phyloP scores from a whole-genome alignment of 1,140 invertebrate species.

The Rhopalosiphum padi region DNA sequence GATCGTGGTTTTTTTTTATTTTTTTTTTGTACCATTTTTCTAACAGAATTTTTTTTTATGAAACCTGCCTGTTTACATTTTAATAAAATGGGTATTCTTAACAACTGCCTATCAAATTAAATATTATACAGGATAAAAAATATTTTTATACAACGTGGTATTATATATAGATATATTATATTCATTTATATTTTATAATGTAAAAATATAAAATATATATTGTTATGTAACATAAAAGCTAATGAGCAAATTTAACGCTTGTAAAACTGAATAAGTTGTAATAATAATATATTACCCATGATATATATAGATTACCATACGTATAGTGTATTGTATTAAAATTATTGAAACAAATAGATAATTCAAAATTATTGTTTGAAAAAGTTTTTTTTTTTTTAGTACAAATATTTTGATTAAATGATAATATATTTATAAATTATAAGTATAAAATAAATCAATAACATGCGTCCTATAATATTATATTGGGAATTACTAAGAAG shows the following conservation, averaged over 20 bases:
- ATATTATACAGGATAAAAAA: not conserved
- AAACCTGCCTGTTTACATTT: not conserved
- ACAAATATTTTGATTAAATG: too few relatives aligned
- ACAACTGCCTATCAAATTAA: not conserved
- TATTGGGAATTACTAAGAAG: too few relatives aligned
- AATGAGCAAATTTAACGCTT: not conserved
- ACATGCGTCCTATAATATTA: too few relatives aligned
- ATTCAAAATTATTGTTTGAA: too few relatives aligned
- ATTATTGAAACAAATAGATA: not conserved
- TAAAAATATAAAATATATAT: not conserved
- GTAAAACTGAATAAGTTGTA: not conserved
- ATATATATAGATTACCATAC: too few relatives aligned
- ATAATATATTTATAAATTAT: too few relatives aligned
- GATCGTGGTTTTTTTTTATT: not conserved
- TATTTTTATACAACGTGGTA: not conserved
- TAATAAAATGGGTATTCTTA: slow-evolving; percentile 1
- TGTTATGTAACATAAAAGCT: not conserved
- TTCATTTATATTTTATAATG: not conserved
- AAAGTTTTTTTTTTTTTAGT: too few relatives aligned
- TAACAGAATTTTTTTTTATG: not conserved
- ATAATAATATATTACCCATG: not conserved
- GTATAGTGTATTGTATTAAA: not conserved
- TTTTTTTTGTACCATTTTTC: not conserved
- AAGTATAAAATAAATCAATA: too few relatives aligned
- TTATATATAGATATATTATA: too few relatives aligned